phyloP scores from a whole-genome alignment of 2,888 invertebrate species.

The Trachelus tabidus region DNA sequence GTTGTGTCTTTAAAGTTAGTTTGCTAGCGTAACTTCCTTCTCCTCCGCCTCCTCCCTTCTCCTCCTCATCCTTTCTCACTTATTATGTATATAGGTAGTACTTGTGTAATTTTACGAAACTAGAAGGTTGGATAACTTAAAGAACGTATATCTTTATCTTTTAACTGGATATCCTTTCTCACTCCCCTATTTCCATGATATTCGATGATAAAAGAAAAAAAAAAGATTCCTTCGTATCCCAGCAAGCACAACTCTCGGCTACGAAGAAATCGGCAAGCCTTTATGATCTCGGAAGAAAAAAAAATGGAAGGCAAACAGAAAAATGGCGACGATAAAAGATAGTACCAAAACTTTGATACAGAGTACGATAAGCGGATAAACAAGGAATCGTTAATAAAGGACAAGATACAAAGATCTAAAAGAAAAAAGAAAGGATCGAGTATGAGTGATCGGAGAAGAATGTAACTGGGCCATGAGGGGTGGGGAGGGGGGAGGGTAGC shows the following conservation, averaged over 20 bases:
- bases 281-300: conserved; percentile 7
- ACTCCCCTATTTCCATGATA: not conserved
- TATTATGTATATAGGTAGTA: conserved; percentile 42
- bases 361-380: no score
- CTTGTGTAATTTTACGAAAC: conserved; percentile 53
- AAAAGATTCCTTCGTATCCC: not conserved
- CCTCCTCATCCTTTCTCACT: conserved; percentile 34
- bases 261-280: not conserved
- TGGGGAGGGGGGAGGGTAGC: no score
- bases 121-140: conserved; percentile 58
- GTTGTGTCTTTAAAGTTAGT: conserved; percentile 61
- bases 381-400: conserved; percentile 25
- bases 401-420: conserved; percentile 7
- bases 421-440: conserved; percentile 13
- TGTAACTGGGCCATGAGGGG: no score
- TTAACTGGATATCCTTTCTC: conserved; percentile 25
- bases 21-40: conserved; percentile 55
- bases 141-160: conserved; percentile 46
- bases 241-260: not conserved
- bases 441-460: not conserved
- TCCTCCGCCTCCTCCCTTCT: conserved; percentile 6
- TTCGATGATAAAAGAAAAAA: conserved; percentile 16
- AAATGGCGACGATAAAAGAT: not conserved
- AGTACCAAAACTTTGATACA: no score
- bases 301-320: conserved; percentile 14